Percentiles rank a stretch among this genome's conserved stretches.
phyloP scores from a whole-genome alignment of 2,113 vertebrate species.

The Saimiri boliviensis region DNA sequence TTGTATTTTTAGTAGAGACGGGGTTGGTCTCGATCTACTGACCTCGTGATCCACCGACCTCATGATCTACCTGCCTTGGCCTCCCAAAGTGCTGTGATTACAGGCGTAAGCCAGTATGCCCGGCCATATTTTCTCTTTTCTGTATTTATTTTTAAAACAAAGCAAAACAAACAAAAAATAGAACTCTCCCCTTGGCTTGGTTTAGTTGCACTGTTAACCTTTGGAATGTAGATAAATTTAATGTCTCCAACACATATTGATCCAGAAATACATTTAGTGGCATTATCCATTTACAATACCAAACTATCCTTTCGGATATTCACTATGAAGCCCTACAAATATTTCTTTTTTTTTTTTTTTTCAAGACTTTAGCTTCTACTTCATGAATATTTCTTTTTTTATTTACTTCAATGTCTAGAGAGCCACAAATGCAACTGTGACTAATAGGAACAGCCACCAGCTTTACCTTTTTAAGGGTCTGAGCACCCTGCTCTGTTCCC shows the following conservation, averaged over 20 bases:
- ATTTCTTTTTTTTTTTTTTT: constrained; percentile 84
- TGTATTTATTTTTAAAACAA: constrained; percentile 90
- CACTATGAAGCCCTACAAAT: constrained; percentile 91
- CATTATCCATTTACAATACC: constrained; percentile 94
- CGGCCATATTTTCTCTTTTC: constrained; percentile 91
- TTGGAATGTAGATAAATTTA: constrained; percentile 12
- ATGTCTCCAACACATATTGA: neutral
- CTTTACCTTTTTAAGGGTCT: neutral
- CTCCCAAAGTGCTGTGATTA: no score
- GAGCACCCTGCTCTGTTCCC: neutral
- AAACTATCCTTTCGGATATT: constrained; percentile 88
- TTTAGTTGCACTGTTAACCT: neutral
- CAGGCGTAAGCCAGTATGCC: no score
- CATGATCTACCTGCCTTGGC: no score
- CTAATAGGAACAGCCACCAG: neutral
- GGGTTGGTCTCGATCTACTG: no score
- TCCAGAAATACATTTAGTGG: constrained; percentile 77
- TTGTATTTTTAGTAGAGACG: no score
- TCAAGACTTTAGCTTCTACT: no score
- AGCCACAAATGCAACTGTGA: constrained; percentile 92
- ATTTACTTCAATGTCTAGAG: constrained; percentile 93
- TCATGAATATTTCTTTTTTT: constrained; percentile 88
- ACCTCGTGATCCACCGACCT: no score
- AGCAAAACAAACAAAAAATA: neutral
- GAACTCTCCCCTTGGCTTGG: neutral